Evolutionary conservation across 2,113 vertebrate species (phyloP).

Genomic region (Sitta europaea): DNA sequence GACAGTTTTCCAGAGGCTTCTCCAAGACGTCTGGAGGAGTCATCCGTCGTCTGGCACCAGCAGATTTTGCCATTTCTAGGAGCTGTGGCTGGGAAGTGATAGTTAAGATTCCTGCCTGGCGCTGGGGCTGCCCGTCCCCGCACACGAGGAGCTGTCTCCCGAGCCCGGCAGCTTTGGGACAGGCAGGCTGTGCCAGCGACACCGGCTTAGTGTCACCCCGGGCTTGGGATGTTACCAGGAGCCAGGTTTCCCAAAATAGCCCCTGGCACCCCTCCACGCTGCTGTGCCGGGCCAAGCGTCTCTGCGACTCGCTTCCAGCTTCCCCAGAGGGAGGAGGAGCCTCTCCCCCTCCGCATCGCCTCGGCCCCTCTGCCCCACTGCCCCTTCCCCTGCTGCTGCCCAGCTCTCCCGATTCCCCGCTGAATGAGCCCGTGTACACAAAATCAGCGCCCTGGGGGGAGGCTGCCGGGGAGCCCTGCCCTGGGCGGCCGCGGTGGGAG

Average conservation of each 20-base stretch:
- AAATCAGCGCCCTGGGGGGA: conserved; percentile 50
- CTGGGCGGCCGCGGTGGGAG: conserved; percentile 5
- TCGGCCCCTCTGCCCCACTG: rapidly evolving
- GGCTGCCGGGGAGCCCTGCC: background rate
- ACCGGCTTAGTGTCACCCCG: rapidly evolving
- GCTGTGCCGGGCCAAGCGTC: background rate
- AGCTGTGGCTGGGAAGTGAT: background rate
- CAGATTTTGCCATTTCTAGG: background rate
- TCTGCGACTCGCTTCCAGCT: background rate
- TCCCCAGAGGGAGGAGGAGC: background rate
- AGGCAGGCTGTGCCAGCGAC: rapidly evolving
- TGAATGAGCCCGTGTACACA: background rate
- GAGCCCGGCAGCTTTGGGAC: rapidly evolving
- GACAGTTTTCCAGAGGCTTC: conserved; percentile 36
- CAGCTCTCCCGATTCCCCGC: background rate
- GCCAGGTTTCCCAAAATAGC: background rate
- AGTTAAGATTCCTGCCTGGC: background rate
- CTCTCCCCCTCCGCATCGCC: rapidly evolving
- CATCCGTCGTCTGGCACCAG: background rate
- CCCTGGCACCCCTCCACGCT: background rate
- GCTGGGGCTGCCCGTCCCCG: background rate
- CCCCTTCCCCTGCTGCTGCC: background rate
- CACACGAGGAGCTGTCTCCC: rapidly evolving
- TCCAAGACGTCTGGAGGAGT: conserved; percentile 3
- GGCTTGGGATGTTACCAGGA: background rate